Base-by-base conservation (phyloP, 2,797 vertebrate species). In the Psittacula echo region DNA sequence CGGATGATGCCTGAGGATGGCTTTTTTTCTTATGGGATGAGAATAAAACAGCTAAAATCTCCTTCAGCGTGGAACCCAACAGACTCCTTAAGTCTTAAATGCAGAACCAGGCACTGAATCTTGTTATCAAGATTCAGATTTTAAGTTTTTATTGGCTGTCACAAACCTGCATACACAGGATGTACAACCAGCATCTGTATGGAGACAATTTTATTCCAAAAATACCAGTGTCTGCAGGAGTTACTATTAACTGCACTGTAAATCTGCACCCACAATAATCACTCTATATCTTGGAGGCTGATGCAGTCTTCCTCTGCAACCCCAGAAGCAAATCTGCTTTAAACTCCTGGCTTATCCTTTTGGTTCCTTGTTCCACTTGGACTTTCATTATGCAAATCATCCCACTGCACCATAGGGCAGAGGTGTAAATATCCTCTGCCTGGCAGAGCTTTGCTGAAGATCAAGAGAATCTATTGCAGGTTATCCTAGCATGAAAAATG, bases 401-500 rank as follows among this genome's bases (percentile, higher is more conserved):
- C 37, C n/a, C 42, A 39, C 16, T 51, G 77, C 78, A 83, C 94
- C 84, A 51, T 18, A 65, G 91, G 83, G 42, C 66, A 74, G 94
- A 85, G 90, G 84, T 85, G 91, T 91, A 93, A 96, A 94, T 95
- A 89, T 53, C 79, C 70, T 89, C 88, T 89, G 93, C 88, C 73
- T 95, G 75, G 87, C 81, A 90, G 90, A 58, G 93, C 86, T 94
- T 51, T 87, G 85, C 78, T 89, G 79, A 83, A 96, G 86, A 95
- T 96, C 81, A 96, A 97, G 90, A 85, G 62, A 92, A 66, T 67
- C 92, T 91, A 94, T 87, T 89, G 92, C 90, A 95, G 78, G 90
- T 89, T 96, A 95, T 75, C 73, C 86, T 90, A 92, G 88, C 93
- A 93, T 94, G 93, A 96, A 95, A 96, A 97, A 95, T 87, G 86